Evolutionary conservation across 2,113 vertebrate genomes (phyloP), one percentile per base, ranked within the genome.

Genomic region (Solea solea): DNA sequence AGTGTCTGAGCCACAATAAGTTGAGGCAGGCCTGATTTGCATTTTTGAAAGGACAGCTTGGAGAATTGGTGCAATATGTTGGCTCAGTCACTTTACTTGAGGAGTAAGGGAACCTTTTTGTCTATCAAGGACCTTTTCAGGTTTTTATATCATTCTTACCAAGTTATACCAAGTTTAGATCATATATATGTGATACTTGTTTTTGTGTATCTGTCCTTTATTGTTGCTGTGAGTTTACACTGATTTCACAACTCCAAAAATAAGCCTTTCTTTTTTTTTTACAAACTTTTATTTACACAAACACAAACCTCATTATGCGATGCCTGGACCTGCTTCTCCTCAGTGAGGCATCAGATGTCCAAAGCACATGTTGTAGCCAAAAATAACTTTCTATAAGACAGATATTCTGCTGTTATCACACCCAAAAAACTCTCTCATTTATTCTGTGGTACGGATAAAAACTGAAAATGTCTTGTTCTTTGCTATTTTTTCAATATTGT

Each of bases 1-100:
- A 84, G 76, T 72, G 81, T 88, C 86, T 91, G 60, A 90, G 86
- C 77, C 75, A 89, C 83, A 87, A 87, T 78, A 71, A 81, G 82
- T 89, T 54, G 61, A 85, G 72, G 49, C 63, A 55, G 66, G 76
- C 56, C 62, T 54, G 40, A 90, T 84, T 87, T 75, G 63, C 78
- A 77, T 84, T 83, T 78, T 76, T 83, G 52, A 76, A 85, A 85
- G 68, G 62, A 78, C 69, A 76, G 52, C 63, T 72, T 61, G 48
- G 62, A 66, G 53, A 64, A 51, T 56, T 8, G 9, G 11, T 66
- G 79, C 48, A 55, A 39, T 57, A 74, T 75, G 49, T 64, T 45
- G 27, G 61, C 62, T 56, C 39, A 66, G 5, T 59, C 70, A 25
- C 59, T 70, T 9, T 9, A 16, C 39, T 3, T 5, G 14, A 44